Base-by-base conservation (phyloP, 2,888 invertebrate species). In the Cataglyphis cursor region DNA sequence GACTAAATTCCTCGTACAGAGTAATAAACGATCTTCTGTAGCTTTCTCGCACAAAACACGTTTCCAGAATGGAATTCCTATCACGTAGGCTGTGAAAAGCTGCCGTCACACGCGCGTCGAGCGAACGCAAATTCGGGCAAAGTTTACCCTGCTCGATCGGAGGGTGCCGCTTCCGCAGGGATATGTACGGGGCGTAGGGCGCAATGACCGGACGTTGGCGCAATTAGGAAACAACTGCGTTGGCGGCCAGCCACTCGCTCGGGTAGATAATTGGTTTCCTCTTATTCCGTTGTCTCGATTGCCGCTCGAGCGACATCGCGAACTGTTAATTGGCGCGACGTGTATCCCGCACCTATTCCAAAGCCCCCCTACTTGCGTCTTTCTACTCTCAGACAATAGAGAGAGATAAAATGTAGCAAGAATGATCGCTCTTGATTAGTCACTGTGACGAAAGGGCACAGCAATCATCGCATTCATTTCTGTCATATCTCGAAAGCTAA, bases 191-290 rank as follows among this genome's bases (percentile, higher is more conserved):
- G 44, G 28, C 73, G 48, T 78, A 65, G 62, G 57, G 85, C 81
- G 78, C 86, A 81, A 64, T 82, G 86, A 84, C 86, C 87, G 86
- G 86, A 89, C 88, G 87, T 88, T 85, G 89, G 85, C 85, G 90
- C 90, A 91, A 91, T 91, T 91, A 91, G 89, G 89, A 88, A 91
- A 91, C 90, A 91, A 91, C 91, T 89, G 89, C 89, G 87, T 89
- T 89, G 91, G 88, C 90, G 87, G 78, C 35, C 83, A 81, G 88
- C 91, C 90, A 90, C 88, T 75, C 88, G 83, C 68, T 81, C 76
- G 81, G 89, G 21, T 65, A 61, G 88, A 88, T 89, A 91, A 91
- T 91, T 91, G 90, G 88, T 90, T 91, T 91, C 89, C 91, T 90
- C 87, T 89, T 89, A 88, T 86, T 87, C 85, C 86, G 90, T 90